Evolutionary conservation across 2,797 vertebrate species (phyloP).

Genomic region (Picus viridis): DNA sequence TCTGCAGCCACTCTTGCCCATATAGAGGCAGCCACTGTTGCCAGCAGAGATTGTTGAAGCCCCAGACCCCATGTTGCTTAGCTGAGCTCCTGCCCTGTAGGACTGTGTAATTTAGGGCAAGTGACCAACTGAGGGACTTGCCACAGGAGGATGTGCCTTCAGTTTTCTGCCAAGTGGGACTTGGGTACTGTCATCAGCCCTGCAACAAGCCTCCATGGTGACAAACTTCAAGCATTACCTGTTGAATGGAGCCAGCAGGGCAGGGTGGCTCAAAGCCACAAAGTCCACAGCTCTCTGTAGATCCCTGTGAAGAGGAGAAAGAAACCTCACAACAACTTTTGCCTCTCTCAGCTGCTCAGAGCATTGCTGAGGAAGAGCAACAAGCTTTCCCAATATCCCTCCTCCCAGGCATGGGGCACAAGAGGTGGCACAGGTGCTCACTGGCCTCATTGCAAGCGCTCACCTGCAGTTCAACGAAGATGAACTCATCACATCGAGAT

Average conservation of each 20-base stretch:
- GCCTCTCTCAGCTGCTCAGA: neutral
- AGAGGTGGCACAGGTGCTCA: neutral
- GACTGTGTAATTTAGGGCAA: accelerated
- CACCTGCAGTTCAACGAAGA: slow-evolving; percentile 33
- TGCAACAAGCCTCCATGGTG: neutral
- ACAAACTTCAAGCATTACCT: slow-evolving; percentile 72
- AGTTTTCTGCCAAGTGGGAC: neutral
- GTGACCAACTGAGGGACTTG: neutral
- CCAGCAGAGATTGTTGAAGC: neutral
- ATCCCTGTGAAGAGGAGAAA: slow-evolving; percentile 71
- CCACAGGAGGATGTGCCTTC: neutral
- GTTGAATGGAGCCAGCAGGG: slow-evolving; percentile 70
- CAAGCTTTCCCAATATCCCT: neutral
- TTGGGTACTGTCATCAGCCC: neutral
- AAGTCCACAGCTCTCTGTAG: slow-evolving; percentile 75
- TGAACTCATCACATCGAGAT: slow-evolving; percentile 83
- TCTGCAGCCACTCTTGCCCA: neutral
- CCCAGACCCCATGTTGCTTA: neutral
- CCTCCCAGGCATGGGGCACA: neutral
- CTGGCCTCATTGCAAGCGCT: neutral
- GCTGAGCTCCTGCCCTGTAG: neutral
- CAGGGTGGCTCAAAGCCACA: slow-evolving; percentile 79
- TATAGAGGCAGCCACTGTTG: neutral
- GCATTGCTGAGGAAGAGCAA: neutral
- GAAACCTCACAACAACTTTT: slow-evolving; percentile 12